A percentile compares a stretch with the other conserved stretches of the same genome.
These are phyloP conservation scores for Empidonax traillii DNA, from an alignment of 2,113 vertebrate species.

Conservation along the genomic window DNA sequence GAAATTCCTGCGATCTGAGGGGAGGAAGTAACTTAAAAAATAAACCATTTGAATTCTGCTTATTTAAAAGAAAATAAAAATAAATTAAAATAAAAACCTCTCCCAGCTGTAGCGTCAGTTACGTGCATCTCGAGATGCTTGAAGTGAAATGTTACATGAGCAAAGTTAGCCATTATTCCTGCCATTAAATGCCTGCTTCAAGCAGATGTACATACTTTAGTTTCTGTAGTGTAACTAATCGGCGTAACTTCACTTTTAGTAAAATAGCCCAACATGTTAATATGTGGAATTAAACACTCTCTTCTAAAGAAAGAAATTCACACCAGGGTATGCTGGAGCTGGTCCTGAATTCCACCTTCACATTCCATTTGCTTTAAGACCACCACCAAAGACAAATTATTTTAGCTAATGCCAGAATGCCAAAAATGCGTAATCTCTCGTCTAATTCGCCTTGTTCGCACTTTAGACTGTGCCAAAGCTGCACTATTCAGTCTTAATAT, in stretches of 20 bases:
- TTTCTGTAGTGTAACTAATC: conserved; percentile 73
- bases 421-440: conserved; percentile 1
- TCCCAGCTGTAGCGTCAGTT: neutral
- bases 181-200: conserved; percentile 43
- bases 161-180: conserved; percentile 40
- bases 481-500: neutral
- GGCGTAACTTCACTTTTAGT: conserved; percentile 66
- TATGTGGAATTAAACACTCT: conserved; percentile 66
- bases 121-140: neutral
- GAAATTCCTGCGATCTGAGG: neutral
- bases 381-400: conserved; percentile 48
- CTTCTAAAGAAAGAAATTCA: conserved; percentile 67
- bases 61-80: conserved; percentile 26
- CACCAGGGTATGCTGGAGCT: conserved; percentile 24
- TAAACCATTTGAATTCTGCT: neutral
- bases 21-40: conserved; percentile 20
- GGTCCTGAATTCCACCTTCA: conserved; percentile 22
- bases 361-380: conserved; percentile 59
- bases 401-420: conserved; percentile 40
- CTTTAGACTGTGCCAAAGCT: neutral
- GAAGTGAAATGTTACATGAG: conserved; percentile 16
- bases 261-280: conserved; percentile 68
- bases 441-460: neutral
- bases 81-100: neutral
- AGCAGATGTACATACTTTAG: conserved; percentile 68